These are phyloP conservation scores for Platyscapa corneri DNA, from an alignment of 1,140 invertebrate species.

Conservation along the genomic window DNA sequence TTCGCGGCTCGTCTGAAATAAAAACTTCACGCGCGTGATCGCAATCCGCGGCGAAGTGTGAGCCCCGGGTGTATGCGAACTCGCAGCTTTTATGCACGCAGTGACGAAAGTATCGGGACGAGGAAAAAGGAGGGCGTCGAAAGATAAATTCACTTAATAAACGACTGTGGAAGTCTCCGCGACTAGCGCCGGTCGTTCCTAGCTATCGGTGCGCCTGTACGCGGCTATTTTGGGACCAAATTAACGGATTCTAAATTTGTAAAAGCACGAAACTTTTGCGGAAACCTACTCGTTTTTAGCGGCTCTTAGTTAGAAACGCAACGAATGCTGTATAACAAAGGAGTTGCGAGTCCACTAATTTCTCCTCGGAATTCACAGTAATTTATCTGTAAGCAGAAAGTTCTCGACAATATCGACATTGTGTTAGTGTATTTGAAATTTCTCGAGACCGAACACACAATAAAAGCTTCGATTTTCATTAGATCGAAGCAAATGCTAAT, in stretches of 20 bases:
- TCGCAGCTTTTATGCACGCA: neutral
- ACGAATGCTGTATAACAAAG: too few relatives aligned
- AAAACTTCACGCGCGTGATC: neutral
- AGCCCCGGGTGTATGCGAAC: neutral
- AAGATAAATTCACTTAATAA: conserved; percentile 72
- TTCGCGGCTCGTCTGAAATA: neutral
- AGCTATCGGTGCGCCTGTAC: neutral
- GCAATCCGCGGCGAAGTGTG: neutral
- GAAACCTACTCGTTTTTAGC: neutral
- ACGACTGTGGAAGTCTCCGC: conserved; percentile 67
- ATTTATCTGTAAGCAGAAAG: too few relatives aligned
- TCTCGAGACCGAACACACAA: too few relatives aligned
- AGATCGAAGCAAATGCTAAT: too few relatives aligned
- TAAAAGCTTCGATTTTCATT: too few relatives aligned
- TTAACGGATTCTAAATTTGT: neutral
- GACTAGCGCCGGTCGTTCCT: conserved; percentile 53
- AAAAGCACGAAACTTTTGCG: neutral
- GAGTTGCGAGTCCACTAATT: too few relatives aligned
- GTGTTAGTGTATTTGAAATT: too few relatives aligned
- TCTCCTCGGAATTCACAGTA: too few relatives aligned
- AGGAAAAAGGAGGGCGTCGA: conserved; percentile 55
- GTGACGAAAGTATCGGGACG: neutral
- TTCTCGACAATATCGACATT: too few relatives aligned
- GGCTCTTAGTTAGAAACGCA: too few relatives aligned
- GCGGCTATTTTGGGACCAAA: neutral